phyloP scores from a whole-genome alignment of 2,888 invertebrate species.

The Sceliomorpha sp. region DNA sequence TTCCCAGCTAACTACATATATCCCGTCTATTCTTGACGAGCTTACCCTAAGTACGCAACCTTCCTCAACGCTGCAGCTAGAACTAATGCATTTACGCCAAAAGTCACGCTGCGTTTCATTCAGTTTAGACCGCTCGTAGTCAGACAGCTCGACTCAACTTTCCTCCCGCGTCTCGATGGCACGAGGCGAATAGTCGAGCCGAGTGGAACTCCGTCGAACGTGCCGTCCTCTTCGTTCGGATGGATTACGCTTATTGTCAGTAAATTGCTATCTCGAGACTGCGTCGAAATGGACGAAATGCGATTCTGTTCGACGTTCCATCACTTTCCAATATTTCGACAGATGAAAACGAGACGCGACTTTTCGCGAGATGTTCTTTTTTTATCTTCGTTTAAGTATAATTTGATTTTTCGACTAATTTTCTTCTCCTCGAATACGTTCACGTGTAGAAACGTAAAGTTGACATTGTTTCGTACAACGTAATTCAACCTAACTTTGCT shows the following conservation, averaged over 20 bases:
- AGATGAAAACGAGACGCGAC: too few relatives aligned
- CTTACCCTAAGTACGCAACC: constrained; percentile 19
- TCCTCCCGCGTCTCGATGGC: constrained; percentile 18
- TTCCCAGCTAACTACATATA: neutral
- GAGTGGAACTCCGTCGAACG: too few relatives aligned
- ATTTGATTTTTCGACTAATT: too few relatives aligned
- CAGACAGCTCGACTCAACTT: constrained; percentile 39
- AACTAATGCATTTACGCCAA: constrained; percentile 35
- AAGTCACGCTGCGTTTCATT: constrained; percentile 43
- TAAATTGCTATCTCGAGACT: too few relatives aligned
- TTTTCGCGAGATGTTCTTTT: too few relatives aligned
- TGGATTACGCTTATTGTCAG: constrained; percentile 38
- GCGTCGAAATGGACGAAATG: too few relatives aligned
- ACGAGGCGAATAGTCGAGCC: constrained; percentile 24
- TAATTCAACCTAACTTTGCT: constrained; percentile 47
- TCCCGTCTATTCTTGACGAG: constrained; percentile 12
- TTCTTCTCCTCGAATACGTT: too few relatives aligned
- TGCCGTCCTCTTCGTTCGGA: too few relatives aligned
- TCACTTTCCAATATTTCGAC: too few relatives aligned
- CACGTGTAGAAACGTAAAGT: too few relatives aligned
- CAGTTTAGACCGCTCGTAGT: constrained; percentile 32
- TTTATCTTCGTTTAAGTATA: too few relatives aligned
- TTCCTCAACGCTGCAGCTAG: constrained; percentile 21
- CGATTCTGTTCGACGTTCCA: too few relatives aligned
- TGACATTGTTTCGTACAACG: constrained; percentile 38